phyloP scores from a whole-genome alignment of 2,113 vertebrate genomes.

The Hypomesus transpacificus region DNA sequence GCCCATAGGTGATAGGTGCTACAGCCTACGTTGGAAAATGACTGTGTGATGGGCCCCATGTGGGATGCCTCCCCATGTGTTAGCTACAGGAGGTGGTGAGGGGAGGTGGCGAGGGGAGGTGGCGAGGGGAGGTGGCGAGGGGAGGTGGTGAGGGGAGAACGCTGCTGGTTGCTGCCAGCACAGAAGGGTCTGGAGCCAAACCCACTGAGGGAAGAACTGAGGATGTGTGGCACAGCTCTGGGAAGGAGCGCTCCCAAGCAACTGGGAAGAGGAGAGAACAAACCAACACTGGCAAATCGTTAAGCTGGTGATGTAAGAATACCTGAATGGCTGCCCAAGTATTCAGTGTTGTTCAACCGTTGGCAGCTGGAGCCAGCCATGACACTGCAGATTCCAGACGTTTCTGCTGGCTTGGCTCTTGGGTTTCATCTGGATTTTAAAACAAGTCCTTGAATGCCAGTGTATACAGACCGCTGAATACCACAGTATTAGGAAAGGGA shows the following conservation, averaged over 20 bases:
- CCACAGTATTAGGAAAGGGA: too few species aligned
- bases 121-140: not conserved
- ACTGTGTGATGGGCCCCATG: too few species aligned
- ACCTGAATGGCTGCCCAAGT: conserved; percentile 25
- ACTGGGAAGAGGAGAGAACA: conserved; percentile 13
- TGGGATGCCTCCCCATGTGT: not conserved
- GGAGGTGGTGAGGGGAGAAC: not conserved
- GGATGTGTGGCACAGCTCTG: conserved; percentile 24
- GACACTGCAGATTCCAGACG: conserved; percentile 10
- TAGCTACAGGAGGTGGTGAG: not conserved
- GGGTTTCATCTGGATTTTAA: conserved; percentile 32
- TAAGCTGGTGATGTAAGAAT: conserved; percentile 43
- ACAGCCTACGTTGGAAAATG: too few species aligned
- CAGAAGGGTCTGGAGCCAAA: conserved; percentile 32
- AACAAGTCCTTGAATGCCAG: conserved; percentile 30
- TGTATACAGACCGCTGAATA: not conserved
- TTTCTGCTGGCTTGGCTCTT: conserved; percentile 29
- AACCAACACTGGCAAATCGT: conserved; percentile 42
- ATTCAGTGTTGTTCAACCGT: conserved; percentile 37
- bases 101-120: too few species aligned
- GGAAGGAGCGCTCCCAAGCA: conserved; percentile 24
- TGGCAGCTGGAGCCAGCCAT: conserved; percentile 22
- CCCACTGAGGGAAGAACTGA: conserved; percentile 25
- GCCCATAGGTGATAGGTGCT: too few species aligned
- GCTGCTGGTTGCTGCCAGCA: conserved; percentile 17